Base-by-base conservation (phyloP, 2,888 invertebrate species). In the Phymatocera aterrima region DNA sequence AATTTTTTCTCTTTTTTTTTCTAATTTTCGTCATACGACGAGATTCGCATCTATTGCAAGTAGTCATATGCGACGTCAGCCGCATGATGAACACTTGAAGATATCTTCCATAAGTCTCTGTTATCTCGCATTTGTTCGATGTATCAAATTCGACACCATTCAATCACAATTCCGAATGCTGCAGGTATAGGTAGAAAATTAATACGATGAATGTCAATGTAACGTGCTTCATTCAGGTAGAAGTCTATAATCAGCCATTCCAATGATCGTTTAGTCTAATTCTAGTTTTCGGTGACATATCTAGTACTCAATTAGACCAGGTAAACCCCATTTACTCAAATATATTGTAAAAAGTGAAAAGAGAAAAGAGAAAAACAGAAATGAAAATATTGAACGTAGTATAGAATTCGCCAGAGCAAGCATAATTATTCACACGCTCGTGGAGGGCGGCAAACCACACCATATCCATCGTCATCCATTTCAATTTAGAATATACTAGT, bases 281-380 rank as follows among this genome's bases (percentile, higher is more conserved):
- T 78, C 77, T 83, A 84, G 82, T 82, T 81, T 81, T 80, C 82
- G 84, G 83, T 83, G 86, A 84, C 83, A 83, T 83, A 83, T 78
- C 80, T 83, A 80, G 81, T 68, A 40, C 54, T 78, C 51, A 54
- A 68, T 68, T 40, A 78, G 68, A 57, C 28, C 68, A 68, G 68
- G 57, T n/a, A 57, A 54, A 78, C 68, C 60, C 75, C 57, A 75
- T 75, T 75, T 43, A 57, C 24, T 57, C 40, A 18, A 54, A 72
- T 72, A 34, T 72, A 72, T 40, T 75, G 34, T 57, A 40, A 40
- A 57, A 21, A 68, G 46, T 18, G 10, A 24, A 40, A 75, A 34
- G 28, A 37, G 15, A 64, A 15, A 64, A 15, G 15, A 51, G 51
- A 51, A 51, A 10, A 60, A 28, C n/a, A n/a, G n/a, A n/a, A n/a